Evolutionary conservation across 2,797 vertebrate species (phyloP), one percentile per base, ranked within the genome.

Genomic region (Ctenopoma kingsleyae): DNA sequence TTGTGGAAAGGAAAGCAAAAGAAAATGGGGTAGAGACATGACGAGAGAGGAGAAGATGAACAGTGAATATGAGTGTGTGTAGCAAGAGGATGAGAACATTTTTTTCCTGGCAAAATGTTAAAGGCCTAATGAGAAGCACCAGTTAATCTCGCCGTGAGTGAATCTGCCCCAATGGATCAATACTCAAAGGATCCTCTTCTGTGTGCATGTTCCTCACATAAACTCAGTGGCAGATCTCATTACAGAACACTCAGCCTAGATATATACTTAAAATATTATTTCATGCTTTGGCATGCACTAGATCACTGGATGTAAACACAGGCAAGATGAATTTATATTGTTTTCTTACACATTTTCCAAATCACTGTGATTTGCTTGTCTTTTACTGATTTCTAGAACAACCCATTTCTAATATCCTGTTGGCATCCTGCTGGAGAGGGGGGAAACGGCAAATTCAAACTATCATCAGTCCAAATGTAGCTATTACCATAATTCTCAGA

Each of bases 401-500:
- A 51, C 41, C 48, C 64, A 41, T 78, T 68, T 75, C 58, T 74
- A 84, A 78, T 87, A 75, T 85, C 75, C 79, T 81, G 54, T 65
- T 79, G 76, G 74, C 61, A 11, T 70, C 16, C 54, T 36, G 71
- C 60, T 57, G 32, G 40, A 62, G 65, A 79, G 54, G 61, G 71
- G 35, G 38, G 20, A 40, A 30, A 51, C 63, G 76, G 56, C 65
- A 69, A 74, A 76, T 73, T 78, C 55, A 72, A 85, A 76, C 72
- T 58, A 81, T 89, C 77, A 82, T 69, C 62, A 85, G 65, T 86
- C 81, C 77, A 90, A 91, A 92, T 88, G 46, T 87, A 81, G 55
- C 77, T 59, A 83, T 87, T 87, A 84, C 68, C 80, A 84, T 90
- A 83, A 83, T 78, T 86, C 73, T 80, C 76, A 59, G 61, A 81